A percentile compares a stretch with the other conserved stretches of the same genome.
These are phyloP conservation scores for Stichodactyla mertensii DNA, from an alignment of 64 coral and sea anemone genomes.

Conservation along the genomic window DNA sequence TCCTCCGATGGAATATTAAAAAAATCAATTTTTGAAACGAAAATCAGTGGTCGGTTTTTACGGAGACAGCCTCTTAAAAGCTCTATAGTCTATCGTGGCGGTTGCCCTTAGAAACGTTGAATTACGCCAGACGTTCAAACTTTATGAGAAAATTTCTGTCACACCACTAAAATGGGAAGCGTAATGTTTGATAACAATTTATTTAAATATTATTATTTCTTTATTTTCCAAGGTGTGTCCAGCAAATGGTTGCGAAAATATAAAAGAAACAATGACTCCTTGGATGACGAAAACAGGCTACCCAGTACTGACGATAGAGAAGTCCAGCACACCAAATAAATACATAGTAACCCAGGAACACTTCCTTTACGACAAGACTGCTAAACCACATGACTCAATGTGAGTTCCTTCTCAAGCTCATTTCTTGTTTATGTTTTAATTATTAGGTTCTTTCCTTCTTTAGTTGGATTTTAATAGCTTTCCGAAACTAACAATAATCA, in stretches of 20 bases:
- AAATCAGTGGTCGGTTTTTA: too few relatives aligned
- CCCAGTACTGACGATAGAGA: conserved; percentile 45
- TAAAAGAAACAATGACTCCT: conserved; percentile 26
- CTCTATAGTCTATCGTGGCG: too few relatives aligned
- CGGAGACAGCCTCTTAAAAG: too few relatives aligned
- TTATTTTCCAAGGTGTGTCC: neutral
- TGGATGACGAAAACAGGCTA: conserved; percentile 34
- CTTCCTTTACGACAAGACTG: conserved; percentile 39
- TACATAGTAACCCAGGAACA: conserved; percentile 29
- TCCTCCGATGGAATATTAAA: too few relatives aligned
- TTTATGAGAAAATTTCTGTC: too few relatives aligned
- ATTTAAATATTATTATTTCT: neutral
- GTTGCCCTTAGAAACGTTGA: too few relatives aligned
- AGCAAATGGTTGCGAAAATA: neutral
- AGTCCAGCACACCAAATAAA: neutral
- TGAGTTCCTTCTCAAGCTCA: neutral
- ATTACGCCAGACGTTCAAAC: too few relatives aligned
- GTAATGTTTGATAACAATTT: neutral
- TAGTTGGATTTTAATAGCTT: too few relatives aligned
- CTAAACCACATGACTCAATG: conserved; percentile 14
- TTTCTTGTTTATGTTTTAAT: neutral
- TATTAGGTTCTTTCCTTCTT: too few relatives aligned
- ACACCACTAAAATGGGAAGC: too few relatives aligned
- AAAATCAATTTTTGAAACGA: too few relatives aligned
- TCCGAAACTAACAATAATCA: too few relatives aligned